phyloP scores from a whole-genome alignment of 2,797 vertebrate species.

The Smutsia gigantea region DNA sequence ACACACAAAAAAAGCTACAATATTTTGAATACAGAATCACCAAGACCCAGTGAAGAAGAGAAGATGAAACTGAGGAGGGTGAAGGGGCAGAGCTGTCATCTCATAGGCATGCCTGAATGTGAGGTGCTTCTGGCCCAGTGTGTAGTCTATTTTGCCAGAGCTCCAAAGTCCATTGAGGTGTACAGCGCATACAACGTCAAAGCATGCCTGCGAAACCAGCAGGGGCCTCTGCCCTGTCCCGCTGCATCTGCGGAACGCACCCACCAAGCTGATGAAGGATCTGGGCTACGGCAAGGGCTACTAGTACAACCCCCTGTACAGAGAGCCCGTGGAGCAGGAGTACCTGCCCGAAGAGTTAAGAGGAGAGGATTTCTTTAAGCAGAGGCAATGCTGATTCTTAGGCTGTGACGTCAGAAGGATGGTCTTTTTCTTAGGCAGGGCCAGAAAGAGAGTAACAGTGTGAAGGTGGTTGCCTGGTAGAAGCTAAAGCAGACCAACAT shows the following conservation, averaged over 20 bases:
- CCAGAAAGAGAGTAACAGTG: background rate
- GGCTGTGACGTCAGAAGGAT: background rate
- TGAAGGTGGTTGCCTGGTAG: background rate
- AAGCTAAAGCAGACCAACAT: conserved; percentile 27
- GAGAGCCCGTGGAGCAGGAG: conserved; percentile 91
- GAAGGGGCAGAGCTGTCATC: conserved; percentile 95
- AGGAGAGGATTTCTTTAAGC: conserved; percentile 91
- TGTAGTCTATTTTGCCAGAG: conserved; percentile 93
- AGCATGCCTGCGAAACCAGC: conserved; percentile 92
- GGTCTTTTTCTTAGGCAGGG: background rate
- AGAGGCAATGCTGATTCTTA: conserved; percentile 68
- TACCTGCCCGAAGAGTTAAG: conserved; percentile 93
- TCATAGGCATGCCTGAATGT: conserved; percentile 99
- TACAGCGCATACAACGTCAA: conserved; percentile 95
- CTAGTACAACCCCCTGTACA: conserved; percentile 95
- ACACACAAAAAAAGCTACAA: too few relatives aligned
- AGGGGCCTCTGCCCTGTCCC: conserved; percentile 96
- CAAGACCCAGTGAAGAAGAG: too few relatives aligned
- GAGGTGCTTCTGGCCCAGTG: conserved; percentile 99
- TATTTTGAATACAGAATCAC: too few relatives aligned
- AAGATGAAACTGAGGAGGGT: too few relatives aligned
- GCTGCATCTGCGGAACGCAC: conserved; percentile 95
- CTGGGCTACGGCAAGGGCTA: conserved; percentile 95
- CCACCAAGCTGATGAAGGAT: conserved; percentile 95
- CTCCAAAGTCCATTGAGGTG: conserved; percentile 95